These are phyloP conservation scores for Phaedon cochleariae DNA, from an alignment of 2,888 invertebrate species.

Conservation along the genomic window DNA sequence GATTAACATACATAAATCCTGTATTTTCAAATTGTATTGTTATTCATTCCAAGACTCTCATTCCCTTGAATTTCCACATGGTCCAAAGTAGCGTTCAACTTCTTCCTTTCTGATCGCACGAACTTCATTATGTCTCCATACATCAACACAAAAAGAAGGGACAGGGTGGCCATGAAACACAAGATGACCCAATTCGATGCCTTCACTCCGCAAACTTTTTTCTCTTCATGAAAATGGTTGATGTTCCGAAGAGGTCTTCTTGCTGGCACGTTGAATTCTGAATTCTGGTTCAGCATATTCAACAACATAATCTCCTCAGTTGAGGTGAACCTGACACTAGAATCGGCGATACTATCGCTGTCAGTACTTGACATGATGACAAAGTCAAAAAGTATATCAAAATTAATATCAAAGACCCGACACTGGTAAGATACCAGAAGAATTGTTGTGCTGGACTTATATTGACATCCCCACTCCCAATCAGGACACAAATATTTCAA, in stretches of 20 bases:
- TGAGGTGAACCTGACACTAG: not conserved
- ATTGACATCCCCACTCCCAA: not conserved
- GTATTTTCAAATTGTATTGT: not conserved
- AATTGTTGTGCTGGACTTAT: not conserved
- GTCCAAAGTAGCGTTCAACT: not conserved
- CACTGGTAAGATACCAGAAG: no score
- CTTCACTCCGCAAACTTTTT: constrained; percentile 13
- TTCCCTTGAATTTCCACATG: not conserved
- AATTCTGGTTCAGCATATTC: not conserved
- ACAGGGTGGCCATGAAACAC: constrained; percentile 8
- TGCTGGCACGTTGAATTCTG: not conserved
- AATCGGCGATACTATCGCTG: not conserved
- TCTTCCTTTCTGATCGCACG: not conserved
- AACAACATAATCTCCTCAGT: not conserved
- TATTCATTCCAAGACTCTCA: not conserved
- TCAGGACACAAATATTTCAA: not conserved
- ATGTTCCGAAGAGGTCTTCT: not conserved
- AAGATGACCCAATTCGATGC: constrained; percentile 19
- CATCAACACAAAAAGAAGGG: constrained; percentile 10
- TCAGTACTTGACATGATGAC: not conserved
- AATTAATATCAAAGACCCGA: no score
- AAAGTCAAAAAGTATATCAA: not conserved
- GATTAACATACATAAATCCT: no score
- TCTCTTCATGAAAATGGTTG: constrained; percentile 4
- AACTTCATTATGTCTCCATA: constrained; percentile 16